Base-by-base conservation (phyloP, 2,797 vertebrate species). In the Tamandua tetradactyla region DNA sequence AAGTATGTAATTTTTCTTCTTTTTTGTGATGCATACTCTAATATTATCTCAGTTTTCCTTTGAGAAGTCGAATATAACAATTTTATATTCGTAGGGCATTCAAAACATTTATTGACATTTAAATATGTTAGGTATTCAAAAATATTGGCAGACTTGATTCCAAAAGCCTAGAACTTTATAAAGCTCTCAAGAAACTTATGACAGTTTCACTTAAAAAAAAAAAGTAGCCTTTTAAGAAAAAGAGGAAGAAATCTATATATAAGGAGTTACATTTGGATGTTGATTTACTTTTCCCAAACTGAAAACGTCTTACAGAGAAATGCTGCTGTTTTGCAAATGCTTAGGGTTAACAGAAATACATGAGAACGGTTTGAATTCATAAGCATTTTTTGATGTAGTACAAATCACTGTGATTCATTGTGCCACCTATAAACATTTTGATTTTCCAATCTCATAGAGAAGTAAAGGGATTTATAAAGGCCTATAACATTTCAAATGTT, bases 381-480 rank as follows among this genome's bases (percentile, higher is more conserved):
- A 95, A 96, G 94, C 89, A 96, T 88, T 96, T 96, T 94, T 35
- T 59, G 93, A 95, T 90, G 64, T 44, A 69, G 62, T 85, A 68
- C 84, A 91, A 92, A 95, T 91, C 87, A 89, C n/a, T 22, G 22
- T 88, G 93, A 96, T 93, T 95, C 75, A 96, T 91, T 91, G 82
- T 91, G 69, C 69, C 91, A 86, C 83, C 89, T 96, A 91, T 95
- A 92, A 95, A 95, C 23, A 79, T 85, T 96, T 94, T 95, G 86
- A 95, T 93, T 97, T 93, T 87, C 68, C 17, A 94, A 91, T 93
- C 71, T 89, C 92, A 92, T 20, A 57, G 37, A 25, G 55, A 92
- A 91, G 61, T 94, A 84, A 96, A 95, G 93, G 47, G 61, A 91
- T 93, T 95, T 93, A 95, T 83, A 96, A 95, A 95, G 75, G 6